Evolutionary conservation across 2,113 vertebrate genomes (phyloP).

Genomic region (Chloropsis cyanopogon): DNA sequence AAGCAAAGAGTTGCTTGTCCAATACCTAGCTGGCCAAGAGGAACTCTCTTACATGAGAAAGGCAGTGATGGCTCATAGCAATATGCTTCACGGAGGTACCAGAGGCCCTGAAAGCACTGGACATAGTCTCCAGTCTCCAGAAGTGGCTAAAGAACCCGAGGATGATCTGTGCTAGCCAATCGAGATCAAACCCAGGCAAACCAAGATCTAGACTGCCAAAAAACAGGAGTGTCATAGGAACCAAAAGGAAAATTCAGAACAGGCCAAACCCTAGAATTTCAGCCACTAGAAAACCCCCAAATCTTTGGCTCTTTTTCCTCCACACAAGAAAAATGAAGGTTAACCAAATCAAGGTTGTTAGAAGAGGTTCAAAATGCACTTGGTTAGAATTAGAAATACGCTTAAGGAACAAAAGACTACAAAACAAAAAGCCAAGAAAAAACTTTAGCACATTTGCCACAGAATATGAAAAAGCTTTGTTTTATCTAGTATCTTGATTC

Average conservation of each 20-base stretch:
- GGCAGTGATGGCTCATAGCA: constrained; percentile 70
- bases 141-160: constrained; percentile 82
- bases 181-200: constrained; percentile 83
- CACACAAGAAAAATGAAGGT: constrained; percentile 82
- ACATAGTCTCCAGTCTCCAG: constrained; percentile 73
- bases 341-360: constrained; percentile 83
- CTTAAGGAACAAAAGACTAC: constrained; percentile 62
- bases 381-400: constrained; percentile 77
- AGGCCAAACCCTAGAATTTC: constrained; percentile 81
- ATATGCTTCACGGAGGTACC: constrained; percentile 68
- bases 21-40: constrained; percentile 78
- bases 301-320: constrained; percentile 72
- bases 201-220: constrained; percentile 92
- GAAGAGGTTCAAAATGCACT: constrained; percentile 79
- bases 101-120: constrained; percentile 75
- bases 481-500: background rate
- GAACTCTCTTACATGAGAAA: constrained; percentile 74
- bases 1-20: constrained; percentile 93
- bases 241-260: constrained; percentile 93
- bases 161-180: constrained; percentile 95
- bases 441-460: constrained; percentile 44
- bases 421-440: constrained; percentile 53
- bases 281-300: constrained; percentile 72
- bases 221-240: constrained; percentile 93
- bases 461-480: constrained; percentile 14